These are phyloP conservation scores for Chesias legatella DNA, from an alignment of 2,888 invertebrate species.

Conservation along the genomic window DNA sequence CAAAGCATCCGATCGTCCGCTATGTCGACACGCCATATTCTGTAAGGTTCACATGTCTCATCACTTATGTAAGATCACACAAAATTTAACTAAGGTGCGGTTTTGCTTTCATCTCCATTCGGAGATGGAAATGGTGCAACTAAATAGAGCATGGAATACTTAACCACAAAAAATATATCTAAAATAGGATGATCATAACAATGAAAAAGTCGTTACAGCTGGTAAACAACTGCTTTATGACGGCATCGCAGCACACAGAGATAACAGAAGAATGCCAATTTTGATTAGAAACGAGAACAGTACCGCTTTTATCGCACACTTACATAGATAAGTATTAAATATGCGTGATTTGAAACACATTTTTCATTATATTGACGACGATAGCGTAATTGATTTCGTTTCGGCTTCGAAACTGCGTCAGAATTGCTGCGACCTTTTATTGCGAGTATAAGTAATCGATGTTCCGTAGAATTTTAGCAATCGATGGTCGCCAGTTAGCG, in stretches of 20 bases:
- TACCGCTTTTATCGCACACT: slow-evolving; percentile 61
- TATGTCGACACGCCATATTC: slow-evolving; percentile 51
- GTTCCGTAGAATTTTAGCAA: slow-evolving; percentile 23
- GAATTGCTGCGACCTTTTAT: slow-evolving; percentile 15
- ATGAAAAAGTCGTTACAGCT: slow-evolving; percentile 48
- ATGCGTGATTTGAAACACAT: slow-evolving; percentile 58
- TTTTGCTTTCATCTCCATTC: slow-evolving; percentile 24
- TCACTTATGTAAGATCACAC: slow-evolving; percentile 8
- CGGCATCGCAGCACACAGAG: slow-evolving; percentile 40
- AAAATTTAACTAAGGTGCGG: slow-evolving; percentile 16
- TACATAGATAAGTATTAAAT: slow-evolving; percentile 63
- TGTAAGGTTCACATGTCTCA: slow-evolving; percentile 45
- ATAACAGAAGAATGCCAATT: slow-evolving; percentile 73
- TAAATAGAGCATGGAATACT: slow-evolving; percentile 26
- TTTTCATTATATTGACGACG: slow-evolving; percentile 41
- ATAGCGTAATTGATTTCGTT: slow-evolving; percentile 31
- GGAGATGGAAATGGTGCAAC: slow-evolving; percentile 23
- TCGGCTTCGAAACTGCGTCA: slow-evolving; percentile 18
- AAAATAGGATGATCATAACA: slow-evolving; percentile 40
- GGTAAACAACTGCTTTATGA: slow-evolving; percentile 56
- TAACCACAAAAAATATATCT: slow-evolving; percentile 27
- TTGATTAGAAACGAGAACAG: slow-evolving; percentile 72
- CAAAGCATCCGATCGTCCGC: slow-evolving; percentile 40
- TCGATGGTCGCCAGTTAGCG: slow-evolving; percentile 10
- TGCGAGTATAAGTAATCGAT: slow-evolving; percentile 14